A percentile compares a stretch with the other conserved stretches of the same genome.
These are phyloP conservation scores for Jacana jacana DNA, from an alignment of 2,113 vertebrate species.

Conservation along the genomic window DNA sequence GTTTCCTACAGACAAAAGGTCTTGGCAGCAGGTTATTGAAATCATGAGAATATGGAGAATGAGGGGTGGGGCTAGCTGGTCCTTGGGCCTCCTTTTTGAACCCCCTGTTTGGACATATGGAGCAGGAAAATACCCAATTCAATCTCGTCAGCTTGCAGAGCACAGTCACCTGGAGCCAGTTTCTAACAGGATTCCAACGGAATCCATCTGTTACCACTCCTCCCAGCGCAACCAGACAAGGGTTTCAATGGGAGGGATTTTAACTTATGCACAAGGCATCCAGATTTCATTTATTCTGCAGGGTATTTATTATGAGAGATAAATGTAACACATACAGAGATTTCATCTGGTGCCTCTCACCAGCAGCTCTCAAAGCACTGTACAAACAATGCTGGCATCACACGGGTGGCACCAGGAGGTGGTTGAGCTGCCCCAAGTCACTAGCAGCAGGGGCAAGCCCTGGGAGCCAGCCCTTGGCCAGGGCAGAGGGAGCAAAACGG, in stretches of 20 bases:
- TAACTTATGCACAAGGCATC: not conserved
- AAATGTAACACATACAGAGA: not conserved
- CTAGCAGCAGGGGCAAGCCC: not conserved
- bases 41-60: not conserved
- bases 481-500: not conserved
- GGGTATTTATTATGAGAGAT: not conserved
- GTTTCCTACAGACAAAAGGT: not conserved
- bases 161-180: not conserved
- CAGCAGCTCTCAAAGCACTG: not conserved
- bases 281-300: not conserved
- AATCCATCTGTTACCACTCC: rapidly evolving
- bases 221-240: rapidly evolving
- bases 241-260: rapidly evolving
- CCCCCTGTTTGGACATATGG: not conserved
- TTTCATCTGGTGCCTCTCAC: not conserved
- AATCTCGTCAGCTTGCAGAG: rapidly evolving
- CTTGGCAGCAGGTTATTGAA: not conserved
- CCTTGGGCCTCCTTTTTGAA: not conserved
- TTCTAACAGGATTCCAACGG: rapidly evolving
- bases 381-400: rapidly evolving
- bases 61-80: not conserved
- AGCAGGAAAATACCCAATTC: not conserved
- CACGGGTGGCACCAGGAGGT: rapidly evolving
- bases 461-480: not conserved
- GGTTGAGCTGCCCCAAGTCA: not conserved